Evolutionary conservation across 64 coral and sea anemone genomes (phyloP).

Genomic region (Stylophora pistillata): DNA sequence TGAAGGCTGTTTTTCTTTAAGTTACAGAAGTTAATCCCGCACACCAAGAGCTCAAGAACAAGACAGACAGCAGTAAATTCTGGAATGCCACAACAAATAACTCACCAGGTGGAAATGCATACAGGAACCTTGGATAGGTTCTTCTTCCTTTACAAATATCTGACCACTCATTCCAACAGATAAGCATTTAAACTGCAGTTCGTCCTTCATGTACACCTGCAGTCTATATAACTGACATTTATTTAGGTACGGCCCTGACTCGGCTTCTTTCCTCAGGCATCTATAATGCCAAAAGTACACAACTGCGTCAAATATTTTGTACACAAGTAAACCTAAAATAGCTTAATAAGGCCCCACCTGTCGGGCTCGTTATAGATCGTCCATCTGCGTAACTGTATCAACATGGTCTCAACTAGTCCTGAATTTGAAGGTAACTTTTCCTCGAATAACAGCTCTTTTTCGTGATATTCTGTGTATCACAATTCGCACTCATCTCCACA

Average conservation of each 20-base stretch:
- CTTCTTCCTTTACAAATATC: not conserved
- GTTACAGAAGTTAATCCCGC: too few relatives aligned
- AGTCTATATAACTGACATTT: constrained; percentile 36
- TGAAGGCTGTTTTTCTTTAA: too few relatives aligned
- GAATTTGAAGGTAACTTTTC: not conserved
- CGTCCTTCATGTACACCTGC: constrained; percentile 40
- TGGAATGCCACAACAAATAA: not conserved
- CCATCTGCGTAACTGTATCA: constrained; percentile 35
- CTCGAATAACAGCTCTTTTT: constrained; percentile 5
- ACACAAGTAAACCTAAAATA: not conserved
- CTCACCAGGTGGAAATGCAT: constrained; percentile 37
- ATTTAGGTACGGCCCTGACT: not conserved
- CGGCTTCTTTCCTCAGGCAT: constrained; percentile 10
- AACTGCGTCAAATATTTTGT: not conserved
- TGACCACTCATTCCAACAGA: constrained; percentile 44
- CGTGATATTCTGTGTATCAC: constrained; percentile 24
- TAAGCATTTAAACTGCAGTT: constrained; percentile 47
- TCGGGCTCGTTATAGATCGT: constrained; percentile 1
- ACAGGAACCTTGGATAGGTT: constrained; percentile 47
- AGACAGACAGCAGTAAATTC: not conserved
- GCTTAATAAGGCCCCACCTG: not conserved
- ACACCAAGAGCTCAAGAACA: too few relatives aligned
- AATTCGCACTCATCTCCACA: constrained; percentile 64
- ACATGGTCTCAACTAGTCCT: not conserved
- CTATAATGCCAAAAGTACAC: not conserved